These are phyloP conservation scores for Reinhardtius hippoglossoides DNA, from an alignment of 2,113 vertebrate species.

Conservation along the genomic window DNA sequence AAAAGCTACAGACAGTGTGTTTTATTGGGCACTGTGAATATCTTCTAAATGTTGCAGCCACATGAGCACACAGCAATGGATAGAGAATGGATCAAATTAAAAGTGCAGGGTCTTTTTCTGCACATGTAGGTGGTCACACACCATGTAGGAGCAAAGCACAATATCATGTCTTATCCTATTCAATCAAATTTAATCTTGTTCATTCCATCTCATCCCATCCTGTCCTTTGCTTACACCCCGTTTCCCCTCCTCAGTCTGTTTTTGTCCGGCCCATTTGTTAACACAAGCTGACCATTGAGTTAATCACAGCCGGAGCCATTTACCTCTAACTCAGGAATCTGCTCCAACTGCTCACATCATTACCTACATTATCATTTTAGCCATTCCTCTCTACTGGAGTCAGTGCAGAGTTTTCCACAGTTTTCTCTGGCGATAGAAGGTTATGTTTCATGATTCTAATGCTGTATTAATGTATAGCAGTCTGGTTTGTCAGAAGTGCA, in stretches of 20 bases:
- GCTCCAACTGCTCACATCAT: constrained; percentile 27
- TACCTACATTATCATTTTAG: constrained; percentile 25
- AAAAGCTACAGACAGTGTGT: background rate
- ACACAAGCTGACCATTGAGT: constrained; percentile 20
- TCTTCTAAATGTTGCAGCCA: background rate
- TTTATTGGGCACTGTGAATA: background rate
- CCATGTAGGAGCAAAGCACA: background rate
- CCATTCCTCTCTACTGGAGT: background rate
- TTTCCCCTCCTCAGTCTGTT: background rate
- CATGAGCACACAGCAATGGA: background rate
- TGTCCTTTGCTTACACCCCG: background rate
- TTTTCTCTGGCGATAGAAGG: background rate
- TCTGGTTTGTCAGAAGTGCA: background rate
- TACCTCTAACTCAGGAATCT: constrained; percentile 31
- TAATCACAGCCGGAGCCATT: constrained; percentile 28
- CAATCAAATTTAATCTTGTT: background rate
- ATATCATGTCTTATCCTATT: background rate
- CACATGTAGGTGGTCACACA: background rate
- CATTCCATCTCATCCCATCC: background rate
- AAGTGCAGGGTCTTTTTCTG: background rate
- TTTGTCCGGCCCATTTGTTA: background rate
- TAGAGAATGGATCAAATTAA: background rate
- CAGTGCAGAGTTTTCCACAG: background rate
- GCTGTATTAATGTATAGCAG: background rate
- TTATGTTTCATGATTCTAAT: background rate